A percentile compares a stretch with the other conserved stretches of the same genome.
Evolutionary conservation across 2,888 invertebrate species (phyloP).

Genomic region (Thymelicus acteon): DNA sequence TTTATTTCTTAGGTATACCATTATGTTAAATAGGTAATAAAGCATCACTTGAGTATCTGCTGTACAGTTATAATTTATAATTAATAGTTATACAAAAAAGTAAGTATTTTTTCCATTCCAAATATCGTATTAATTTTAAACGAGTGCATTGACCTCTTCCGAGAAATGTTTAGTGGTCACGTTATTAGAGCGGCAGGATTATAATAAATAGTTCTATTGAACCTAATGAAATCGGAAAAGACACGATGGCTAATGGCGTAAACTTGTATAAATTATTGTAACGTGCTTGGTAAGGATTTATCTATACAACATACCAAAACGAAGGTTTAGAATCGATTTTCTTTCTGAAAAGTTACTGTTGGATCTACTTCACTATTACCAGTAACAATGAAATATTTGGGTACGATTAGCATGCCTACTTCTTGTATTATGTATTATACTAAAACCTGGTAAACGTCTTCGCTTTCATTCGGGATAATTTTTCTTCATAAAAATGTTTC

Average conservation of each 20-base stretch:
- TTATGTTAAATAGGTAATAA: too few species aligned
- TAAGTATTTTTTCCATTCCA: constrained; percentile 6
- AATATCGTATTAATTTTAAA: constrained; percentile 25
- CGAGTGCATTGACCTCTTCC: constrained; percentile 46
- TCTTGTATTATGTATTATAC: too few species aligned
- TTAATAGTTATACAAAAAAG: too few species aligned
- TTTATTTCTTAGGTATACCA: too few species aligned
- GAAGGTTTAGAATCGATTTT: too few species aligned
- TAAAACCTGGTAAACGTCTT: too few species aligned
- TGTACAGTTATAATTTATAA: background rate
- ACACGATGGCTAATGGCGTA: constrained; percentile 45
- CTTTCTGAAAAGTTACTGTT: too few species aligned
- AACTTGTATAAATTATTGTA: constrained; percentile 51
- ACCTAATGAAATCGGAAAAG: constrained; percentile 58
- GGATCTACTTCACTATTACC: too few species aligned
- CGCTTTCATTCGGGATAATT: too few species aligned
- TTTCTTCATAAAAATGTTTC: too few species aligned
- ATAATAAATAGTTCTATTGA: constrained; percentile 71
- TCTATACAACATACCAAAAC: background rate
- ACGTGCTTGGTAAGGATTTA: constrained; percentile 11
- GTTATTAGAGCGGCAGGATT: constrained; percentile 48
- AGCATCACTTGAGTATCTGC: background rate
- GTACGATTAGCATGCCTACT: too few species aligned
- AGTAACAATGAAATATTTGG: too few species aligned
- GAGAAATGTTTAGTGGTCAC: constrained; percentile 42